Percentiles rank a stretch among this genome's conserved stretches.
Conservation (phyloP, 2,113 vertebrate genomes). For the Chaetops frenatus region DNA sequence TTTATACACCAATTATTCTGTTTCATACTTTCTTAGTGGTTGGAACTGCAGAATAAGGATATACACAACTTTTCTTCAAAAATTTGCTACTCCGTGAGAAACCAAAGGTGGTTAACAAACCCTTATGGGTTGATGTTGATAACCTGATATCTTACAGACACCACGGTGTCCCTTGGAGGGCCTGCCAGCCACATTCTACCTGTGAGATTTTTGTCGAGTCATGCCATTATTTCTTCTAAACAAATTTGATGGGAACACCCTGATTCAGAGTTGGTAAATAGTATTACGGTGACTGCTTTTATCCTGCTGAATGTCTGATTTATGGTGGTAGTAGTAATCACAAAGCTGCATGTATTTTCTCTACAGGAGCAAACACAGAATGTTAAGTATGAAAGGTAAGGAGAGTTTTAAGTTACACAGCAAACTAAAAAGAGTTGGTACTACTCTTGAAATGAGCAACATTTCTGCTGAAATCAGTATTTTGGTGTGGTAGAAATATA, state of each 20-base stretch:
- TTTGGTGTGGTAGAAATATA: background rate
- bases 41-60: background rate
- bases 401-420: background rate
- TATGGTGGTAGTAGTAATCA: background rate
- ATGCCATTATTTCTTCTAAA: background rate
- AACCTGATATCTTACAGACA: background rate
- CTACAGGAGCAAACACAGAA: background rate
- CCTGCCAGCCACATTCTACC: background rate
- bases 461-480: background rate
- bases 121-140: rapidly evolving
- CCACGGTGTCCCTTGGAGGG: rapidly evolving
- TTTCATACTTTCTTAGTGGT: background rate
- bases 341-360: background rate
- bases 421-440: background rate
- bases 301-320: background rate
- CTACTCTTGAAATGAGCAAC: background rate
- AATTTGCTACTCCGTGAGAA: background rate
- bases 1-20: background rate
- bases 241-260: background rate
- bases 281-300: background rate
- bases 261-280: rapidly evolving
- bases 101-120: background rate
- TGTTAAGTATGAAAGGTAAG: background rate
- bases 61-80: background rate
- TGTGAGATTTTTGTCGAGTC: rapidly evolving